Conservation (phyloP, 2,797 vertebrate species). For the Rhynchonycteris naso region DNA sequence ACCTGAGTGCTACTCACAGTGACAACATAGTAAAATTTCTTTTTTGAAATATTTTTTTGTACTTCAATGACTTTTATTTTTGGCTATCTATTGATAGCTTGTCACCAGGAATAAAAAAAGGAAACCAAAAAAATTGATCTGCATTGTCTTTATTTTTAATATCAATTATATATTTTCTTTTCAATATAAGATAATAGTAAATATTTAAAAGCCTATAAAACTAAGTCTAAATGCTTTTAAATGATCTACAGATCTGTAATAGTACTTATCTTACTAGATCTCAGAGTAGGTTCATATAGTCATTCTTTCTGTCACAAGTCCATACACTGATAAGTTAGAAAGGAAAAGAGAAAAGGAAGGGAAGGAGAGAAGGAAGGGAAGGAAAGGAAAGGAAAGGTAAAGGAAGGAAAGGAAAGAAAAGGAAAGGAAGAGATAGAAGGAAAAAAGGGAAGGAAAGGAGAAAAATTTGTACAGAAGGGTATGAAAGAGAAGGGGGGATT, state of each 20-base stretch:
- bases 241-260: background rate
- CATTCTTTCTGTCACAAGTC: background rate
- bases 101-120: background rate
- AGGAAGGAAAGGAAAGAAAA: background rate
- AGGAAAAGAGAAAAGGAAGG: background rate
- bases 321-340: background rate
- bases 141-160: slow-evolving; percentile 7
- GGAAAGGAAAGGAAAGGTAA: background rate
- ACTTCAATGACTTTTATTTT: background rate
- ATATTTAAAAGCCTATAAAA: background rate
- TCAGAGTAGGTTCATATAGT: background rate
- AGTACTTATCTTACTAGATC: background rate
- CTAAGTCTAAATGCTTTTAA: background rate
- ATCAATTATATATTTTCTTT: background rate
- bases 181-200: background rate
- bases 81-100: background rate
- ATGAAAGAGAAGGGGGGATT: background rate
- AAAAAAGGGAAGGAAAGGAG: background rate
- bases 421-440: fast-evolving
- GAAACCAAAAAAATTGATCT: background rate
- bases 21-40: background rate
- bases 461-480: background rate
- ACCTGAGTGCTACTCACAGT: background rate
- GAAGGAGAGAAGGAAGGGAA: background rate
- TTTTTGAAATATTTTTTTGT: background rate